Percentiles rank a stretch among this genome's conserved stretches.
phyloP scores from a whole-genome alignment of 1,140 invertebrate genomes.

The Trissolcus basalis region DNA sequence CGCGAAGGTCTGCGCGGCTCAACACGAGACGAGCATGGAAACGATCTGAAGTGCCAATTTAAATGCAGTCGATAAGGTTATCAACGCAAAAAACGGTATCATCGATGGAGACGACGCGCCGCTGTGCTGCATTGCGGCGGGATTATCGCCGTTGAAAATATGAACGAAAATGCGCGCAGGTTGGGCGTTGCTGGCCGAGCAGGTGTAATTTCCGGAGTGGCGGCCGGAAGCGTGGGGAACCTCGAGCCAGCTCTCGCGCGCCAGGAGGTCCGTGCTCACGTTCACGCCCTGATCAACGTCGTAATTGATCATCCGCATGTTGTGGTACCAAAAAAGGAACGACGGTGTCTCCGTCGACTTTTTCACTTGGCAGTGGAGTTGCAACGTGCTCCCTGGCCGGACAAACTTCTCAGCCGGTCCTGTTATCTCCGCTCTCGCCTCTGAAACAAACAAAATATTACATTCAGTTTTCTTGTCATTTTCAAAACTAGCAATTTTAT shows the following conservation, averaged over 20 bases:
- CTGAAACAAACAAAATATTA: conserved; percentile 76
- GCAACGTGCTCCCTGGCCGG: conserved; percentile 87
- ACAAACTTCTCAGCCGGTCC: conserved; percentile 90
- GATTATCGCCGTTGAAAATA: conserved; percentile 86
- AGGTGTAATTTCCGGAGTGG: conserved; percentile 92
- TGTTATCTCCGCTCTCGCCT: conserved; percentile 89
- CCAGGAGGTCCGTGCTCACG: conserved; percentile 82
- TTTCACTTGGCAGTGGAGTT: conserved; percentile 86
- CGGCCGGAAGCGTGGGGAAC: conserved; percentile 81
- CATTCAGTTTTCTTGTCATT: too few relatives aligned
- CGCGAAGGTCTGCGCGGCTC: conserved; percentile 16
- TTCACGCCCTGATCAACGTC: conserved; percentile 89
- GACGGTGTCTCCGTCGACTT: conserved; percentile 88
- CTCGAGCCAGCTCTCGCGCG: conserved; percentile 80
- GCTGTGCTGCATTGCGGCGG: conserved; percentile 78
- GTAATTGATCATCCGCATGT: conserved; percentile 92
- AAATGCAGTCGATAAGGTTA: conserved; percentile 64
- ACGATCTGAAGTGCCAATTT: conserved; percentile 60
- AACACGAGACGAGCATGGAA: conserved; percentile 47
- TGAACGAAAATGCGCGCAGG: conserved; percentile 89
- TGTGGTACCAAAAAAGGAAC: conserved; percentile 94
- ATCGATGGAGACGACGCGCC: conserved; percentile 66
- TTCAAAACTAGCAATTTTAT: too few relatives aligned
- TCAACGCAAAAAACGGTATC: conserved; percentile 64
- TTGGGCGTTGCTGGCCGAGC: conserved; percentile 89